A percentile compares a stretch with the other conserved stretches of the same genome.
Evolutionary conservation across 2,888 invertebrate genomes (phyloP).

Genomic region (Pammene aurita): DNA sequence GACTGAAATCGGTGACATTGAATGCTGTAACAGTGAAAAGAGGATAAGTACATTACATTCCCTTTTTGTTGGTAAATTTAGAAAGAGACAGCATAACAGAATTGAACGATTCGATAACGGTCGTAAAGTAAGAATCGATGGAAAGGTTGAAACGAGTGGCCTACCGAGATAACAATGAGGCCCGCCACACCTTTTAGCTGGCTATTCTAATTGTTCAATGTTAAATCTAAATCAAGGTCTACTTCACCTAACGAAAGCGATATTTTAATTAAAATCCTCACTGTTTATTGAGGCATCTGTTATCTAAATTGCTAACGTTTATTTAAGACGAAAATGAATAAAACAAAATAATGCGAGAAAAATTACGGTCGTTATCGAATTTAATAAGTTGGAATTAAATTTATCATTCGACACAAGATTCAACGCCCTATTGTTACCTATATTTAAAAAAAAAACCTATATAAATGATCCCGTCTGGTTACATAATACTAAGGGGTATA

Average conservation of each 20-base stretch:
- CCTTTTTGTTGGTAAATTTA: neutral
- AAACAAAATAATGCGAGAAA: slow-evolving; percentile 26
- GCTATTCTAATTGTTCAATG: slow-evolving; percentile 34
- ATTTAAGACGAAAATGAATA: slow-evolving; percentile 28
- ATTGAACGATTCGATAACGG: slow-evolving; percentile 12
- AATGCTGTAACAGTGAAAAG: neutral
- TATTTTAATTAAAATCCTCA: slow-evolving; percentile 32
- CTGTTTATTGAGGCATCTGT: slow-evolving; percentile 21
- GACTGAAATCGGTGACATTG: neutral
- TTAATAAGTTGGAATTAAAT: slow-evolving; percentile 15
- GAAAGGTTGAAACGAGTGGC: slow-evolving; percentile 32
- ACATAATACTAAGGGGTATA: no score
- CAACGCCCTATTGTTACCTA: no score
- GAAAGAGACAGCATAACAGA: slow-evolving; percentile 11
- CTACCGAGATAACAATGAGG: slow-evolving; percentile 36
- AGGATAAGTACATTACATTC: neutral
- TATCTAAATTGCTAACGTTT: slow-evolving; percentile 27
- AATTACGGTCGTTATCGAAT: neutral
- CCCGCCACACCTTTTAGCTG: slow-evolving; percentile 30
- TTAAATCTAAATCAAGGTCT: slow-evolving; percentile 24
- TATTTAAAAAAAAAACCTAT: no score
- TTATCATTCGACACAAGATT: slow-evolving; percentile 9
- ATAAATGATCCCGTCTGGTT: no score
- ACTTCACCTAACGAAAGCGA: slow-evolving; percentile 14
- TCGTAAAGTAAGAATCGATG: slow-evolving; percentile 25